A percentile compares a stretch with the other conserved stretches of the same genome.
phyloP scores from a whole-genome alignment of 2,888 invertebrate genomes.

The Napeogenes sylphis region DNA sequence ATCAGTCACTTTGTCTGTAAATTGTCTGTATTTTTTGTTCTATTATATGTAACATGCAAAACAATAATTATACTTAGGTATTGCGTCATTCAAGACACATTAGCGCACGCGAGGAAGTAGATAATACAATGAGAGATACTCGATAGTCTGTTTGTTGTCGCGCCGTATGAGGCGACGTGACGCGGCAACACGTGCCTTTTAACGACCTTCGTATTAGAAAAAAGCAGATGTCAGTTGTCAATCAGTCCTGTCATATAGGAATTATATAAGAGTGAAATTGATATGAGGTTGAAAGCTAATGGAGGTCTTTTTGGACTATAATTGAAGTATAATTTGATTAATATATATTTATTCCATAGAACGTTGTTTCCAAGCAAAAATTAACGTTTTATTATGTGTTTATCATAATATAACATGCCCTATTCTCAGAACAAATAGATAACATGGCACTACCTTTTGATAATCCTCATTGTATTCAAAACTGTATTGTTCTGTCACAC shows the following conservation, averaged over 20 bases:
- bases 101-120: constrained; percentile 1
- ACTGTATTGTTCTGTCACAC: constrained; percentile 35
- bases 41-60: not conserved
- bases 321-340: no score
- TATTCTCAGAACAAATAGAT: constrained; percentile 12
- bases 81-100: not conserved
- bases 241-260: not conserved
- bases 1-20: no score
- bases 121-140: constrained; percentile 13
- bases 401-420: constrained; percentile 19
- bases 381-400: constrained; percentile 5
- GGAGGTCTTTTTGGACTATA: no score
- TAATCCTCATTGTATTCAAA: constrained; percentile 33
- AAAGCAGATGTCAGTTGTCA: not conserved
- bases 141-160: constrained; percentile 13
- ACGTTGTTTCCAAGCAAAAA: no score
- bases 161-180: constrained; percentile 10
- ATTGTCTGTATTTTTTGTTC: not conserved
- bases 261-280: not conserved
- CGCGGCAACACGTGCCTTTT: not conserved
- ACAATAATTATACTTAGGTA: not conserved
- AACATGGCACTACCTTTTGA: constrained; percentile 25
- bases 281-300: no score
- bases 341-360: no score
- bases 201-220: not conserved